Evolutionary conservation across 2,797 vertebrate species (phyloP), one percentile per base, ranked within the genome.

Genomic region (Halcyon chelicuti): DNA sequence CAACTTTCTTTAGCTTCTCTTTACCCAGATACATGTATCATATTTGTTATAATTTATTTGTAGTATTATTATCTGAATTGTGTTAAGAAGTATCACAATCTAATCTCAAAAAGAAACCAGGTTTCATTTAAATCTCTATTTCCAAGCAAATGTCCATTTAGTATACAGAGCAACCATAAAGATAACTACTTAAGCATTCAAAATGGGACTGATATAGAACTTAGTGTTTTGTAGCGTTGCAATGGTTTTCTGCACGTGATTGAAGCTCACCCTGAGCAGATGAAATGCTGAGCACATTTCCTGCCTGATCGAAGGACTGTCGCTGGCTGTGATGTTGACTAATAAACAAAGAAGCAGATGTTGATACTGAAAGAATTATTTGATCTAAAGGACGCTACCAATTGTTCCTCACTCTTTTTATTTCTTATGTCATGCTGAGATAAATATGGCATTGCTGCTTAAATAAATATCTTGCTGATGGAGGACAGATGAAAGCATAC

Each of bases 321-420:
- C 0, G 3, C 63, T 82, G 57, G 28, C 47, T 95, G 83, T 87
- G 73, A 79, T 87, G 92, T 89, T 75, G 47, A 14, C 86, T 88
- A 94, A 75, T 88, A 84, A 65, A 75, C 66, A 73, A 73, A 54
- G 46, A 49, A 68, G 74, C 72, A 68, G 91, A 80, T 93, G 88
- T 73, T 92, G 86, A 93, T 87, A 87, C 60, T 87, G 87, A 96
- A 83, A 88, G 37, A 54, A 94, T 31, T 84, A 54, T 70, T 88
- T 85, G 40, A 57, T 91, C 76, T 81, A 74, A 86, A 82, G 55
- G 57, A 54, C 44, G 58, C 7, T 88, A 82, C 49, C 74, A 61
- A 55, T 62, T 83, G 57, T 66, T 80, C 71, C 52, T 46, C n/a
- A 73, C 58, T 31, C 65, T 62, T 73, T 95, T 92, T 70, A 68